phyloP scores from a whole-genome alignment of 2,888 invertebrate species.

The Macrosiphum euphorbiae region DNA sequence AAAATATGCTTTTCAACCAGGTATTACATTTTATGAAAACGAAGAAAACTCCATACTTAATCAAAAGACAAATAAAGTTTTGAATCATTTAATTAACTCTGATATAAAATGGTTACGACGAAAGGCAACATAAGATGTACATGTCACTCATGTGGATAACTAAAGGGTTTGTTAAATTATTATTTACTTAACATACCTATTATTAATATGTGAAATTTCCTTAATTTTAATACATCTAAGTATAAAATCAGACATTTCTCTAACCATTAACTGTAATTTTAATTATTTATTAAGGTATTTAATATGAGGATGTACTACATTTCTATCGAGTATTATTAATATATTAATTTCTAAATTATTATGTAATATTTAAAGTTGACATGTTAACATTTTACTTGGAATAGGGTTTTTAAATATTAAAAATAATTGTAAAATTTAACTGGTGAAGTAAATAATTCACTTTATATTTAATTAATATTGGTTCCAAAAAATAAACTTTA shows the following conservation, averaged over 20 bases:
- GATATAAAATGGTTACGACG: constrained; percentile 67
- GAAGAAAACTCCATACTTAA: constrained; percentile 66
- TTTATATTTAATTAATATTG: not conserved
- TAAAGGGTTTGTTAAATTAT: constrained; percentile 28
- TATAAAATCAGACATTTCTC: constrained; percentile 21
- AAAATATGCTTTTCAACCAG: constrained; percentile 91
- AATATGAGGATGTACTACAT: constrained; percentile 1
- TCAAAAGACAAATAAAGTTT: constrained; percentile 70
- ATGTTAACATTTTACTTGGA: not conserved
- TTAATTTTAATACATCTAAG: not conserved
- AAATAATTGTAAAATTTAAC: not conserved
- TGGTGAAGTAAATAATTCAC: not conserved
- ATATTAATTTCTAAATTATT: not conserved
- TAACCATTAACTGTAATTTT: not conserved
- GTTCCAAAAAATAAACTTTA: not conserved
- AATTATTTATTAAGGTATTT: not conserved
- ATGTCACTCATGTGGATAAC: constrained; percentile 42
- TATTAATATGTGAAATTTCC: not conserved
- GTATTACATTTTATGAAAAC: constrained; percentile 76
- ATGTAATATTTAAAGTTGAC: not conserved
- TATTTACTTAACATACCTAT: too few species aligned
- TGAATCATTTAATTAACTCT: constrained; percentile 67
- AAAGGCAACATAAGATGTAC: constrained; percentile 49
- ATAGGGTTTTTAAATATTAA: not conserved
- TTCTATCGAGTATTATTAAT: constrained; percentile 36